Base-by-base conservation (phyloP, 2,113 vertebrate species). In the Hippocampus zosterae region DNA sequence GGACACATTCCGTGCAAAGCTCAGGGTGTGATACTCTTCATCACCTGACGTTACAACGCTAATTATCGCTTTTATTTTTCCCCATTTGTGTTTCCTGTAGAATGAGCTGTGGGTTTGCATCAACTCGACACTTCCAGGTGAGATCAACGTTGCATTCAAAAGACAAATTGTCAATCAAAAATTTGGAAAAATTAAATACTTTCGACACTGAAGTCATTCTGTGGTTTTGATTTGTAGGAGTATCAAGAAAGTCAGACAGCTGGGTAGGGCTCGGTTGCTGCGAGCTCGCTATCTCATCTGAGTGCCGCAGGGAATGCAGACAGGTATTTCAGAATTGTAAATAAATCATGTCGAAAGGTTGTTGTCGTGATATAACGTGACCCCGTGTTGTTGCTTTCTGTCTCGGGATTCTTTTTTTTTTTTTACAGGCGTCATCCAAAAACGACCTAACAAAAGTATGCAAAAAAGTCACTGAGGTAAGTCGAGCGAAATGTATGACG, bases 231-330 rank as follows among this genome's bases (percentile, higher is more conserved):
- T 59, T 69, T 67, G 25, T 71, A 94, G 97, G 97, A 83, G 96
- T 95, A 7, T 91, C 96, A 84, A 95, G 92, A 87, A 99, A 97
- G 85, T 94, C 95, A 1, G 96, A 98, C 0, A 95, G 96, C 65
- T 99, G 97, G 97, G 97, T 98, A 82, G 97, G 97, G 46, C 89
- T 99, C 41, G 97, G 97, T 70, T 99, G 97, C 91, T 99, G 97
- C 87, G 97, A 99, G 80, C 91, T 99, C 68, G 95, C 97, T 18
- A 98, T 99, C 85, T 92, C 94, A 61, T 76, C 92, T 27, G 97
- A 99, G 65, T 99, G 97, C 85, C 95, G 96, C 23, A 92, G 95
- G 41, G 93, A 94, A 0, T 99, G 97, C 80, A 96, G 93, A 80
- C 94, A 97, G 95, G 97, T 99, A 89, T 90, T 71, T 63, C 1